Conservation (phyloP, 1,140 invertebrate genomes). For the Drosophila busckii region DNA sequence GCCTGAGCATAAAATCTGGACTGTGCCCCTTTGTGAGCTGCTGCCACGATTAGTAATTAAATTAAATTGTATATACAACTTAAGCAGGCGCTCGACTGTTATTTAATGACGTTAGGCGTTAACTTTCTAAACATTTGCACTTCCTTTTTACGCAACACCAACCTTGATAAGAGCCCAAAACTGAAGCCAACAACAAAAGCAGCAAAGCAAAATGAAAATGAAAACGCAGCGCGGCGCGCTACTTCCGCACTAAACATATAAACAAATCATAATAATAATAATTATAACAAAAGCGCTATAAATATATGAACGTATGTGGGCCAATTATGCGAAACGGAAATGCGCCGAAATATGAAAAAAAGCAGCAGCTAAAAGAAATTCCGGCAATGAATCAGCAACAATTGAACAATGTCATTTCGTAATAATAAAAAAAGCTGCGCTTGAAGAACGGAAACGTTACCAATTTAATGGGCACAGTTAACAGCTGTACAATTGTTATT, state of each 20-base stretch:
- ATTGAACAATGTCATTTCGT: slow-evolving; percentile 55
- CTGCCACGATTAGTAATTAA: too few species aligned
- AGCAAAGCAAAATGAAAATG: slow-evolving; percentile 45
- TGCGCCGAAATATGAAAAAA: slow-evolving; percentile 7
- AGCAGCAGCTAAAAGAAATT: slow-evolving; percentile 1
- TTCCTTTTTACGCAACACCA: slow-evolving; percentile 74
- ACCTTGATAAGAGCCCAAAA: slow-evolving; percentile 58
- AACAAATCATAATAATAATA: slow-evolving; percentile 17
- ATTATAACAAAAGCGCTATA: slow-evolving; percentile 13
- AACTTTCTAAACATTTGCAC: slow-evolving; percentile 75
- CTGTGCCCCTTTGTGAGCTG: too few species aligned
- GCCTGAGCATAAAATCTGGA: too few species aligned
- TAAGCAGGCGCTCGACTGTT: too few species aligned
- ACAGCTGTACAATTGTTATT: slow-evolving; percentile 44
- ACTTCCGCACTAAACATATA: slow-evolving; percentile 52
- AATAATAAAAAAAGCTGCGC: slow-evolving; percentile 53
- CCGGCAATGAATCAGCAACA: slow-evolving; percentile 53
- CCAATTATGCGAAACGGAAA: slow-evolving; percentile 71
- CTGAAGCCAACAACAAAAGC: slow-evolving; percentile 8
- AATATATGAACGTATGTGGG: slow-evolving; percentile 46
- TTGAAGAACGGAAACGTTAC: slow-evolving; percentile 23
- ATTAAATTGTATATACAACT: too few species aligned
- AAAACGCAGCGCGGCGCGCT: slow-evolving; percentile 44
- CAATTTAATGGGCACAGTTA: slow-evolving; percentile 47
- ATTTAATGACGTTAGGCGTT: too few species aligned